phyloP scores from a whole-genome alignment of 1,140 invertebrate genomes.

The Galleria mellonella region DNA sequence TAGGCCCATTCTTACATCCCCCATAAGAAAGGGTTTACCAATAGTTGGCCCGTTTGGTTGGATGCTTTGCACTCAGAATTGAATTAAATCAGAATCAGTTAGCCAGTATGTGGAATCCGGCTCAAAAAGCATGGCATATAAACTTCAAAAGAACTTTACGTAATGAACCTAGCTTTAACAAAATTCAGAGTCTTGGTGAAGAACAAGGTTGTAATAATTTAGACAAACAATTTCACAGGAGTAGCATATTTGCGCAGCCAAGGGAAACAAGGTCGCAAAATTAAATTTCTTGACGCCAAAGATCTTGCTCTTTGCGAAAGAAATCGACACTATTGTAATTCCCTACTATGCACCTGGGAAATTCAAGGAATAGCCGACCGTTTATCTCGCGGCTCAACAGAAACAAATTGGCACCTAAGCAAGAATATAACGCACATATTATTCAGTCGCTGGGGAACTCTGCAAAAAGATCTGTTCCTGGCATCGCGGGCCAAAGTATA shows the following conservation, averaged over 20 bases:
- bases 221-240: constrained; percentile 5
- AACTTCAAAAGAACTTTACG: constrained; percentile 4
- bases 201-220: constrained; percentile 1
- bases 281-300: not conserved
- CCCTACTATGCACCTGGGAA: constrained; percentile 8
- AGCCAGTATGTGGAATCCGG: no score
- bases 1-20: no score
- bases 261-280: constrained; percentile 4
- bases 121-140: constrained; percentile 2
- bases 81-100: no score
- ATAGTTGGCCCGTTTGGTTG: no score
- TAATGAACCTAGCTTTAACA: not conserved
- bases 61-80: no score
- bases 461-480: constrained; percentile 7
- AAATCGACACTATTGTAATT: not conserved
- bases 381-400: constrained; percentile 12
- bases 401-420: constrained; percentile 27
- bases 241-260: constrained; percentile 3
- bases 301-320: not conserved
- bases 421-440: constrained; percentile 13
- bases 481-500: not conserved
- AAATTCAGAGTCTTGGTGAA: not conserved
- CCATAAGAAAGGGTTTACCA: no score
- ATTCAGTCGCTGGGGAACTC: constrained; percentile 20
- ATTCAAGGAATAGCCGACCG: constrained; percentile 15